A percentile compares a stretch with the other conserved stretches of the same genome.
phyloP scores from a whole-genome alignment of 1,140 invertebrate genomes.

The Eriocheir sinensis region DNA sequence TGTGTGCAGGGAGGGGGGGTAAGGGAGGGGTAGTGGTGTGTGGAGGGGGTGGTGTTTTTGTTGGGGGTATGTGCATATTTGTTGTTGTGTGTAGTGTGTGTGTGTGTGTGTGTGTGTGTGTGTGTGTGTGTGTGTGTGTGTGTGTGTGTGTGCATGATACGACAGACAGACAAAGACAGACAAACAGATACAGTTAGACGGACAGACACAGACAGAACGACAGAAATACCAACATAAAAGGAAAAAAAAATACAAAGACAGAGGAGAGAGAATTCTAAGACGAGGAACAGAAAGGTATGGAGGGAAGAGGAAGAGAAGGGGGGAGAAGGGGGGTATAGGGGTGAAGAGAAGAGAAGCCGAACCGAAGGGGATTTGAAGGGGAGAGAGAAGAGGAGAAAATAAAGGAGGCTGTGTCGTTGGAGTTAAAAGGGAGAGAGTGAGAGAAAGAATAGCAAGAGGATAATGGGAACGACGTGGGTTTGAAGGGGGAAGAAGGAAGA shows the following conservation, averaged over 20 bases:
- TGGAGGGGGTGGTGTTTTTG: not conserved
- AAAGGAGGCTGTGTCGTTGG: not conserved
- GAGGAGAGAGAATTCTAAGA: too few relatives aligned
- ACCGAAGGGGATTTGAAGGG: too few relatives aligned
- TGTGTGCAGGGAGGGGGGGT: not conserved
- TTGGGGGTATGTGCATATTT: too few relatives aligned
- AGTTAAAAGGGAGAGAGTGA: not conserved
- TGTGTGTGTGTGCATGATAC: not conserved
- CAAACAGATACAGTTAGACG: not conserved
- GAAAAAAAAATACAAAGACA: too few relatives aligned
- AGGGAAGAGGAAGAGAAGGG: too few relatives aligned
- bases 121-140: not conserved
- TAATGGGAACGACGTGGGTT: constrained; percentile 10
- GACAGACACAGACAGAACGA: not conserved
- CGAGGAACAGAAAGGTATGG: too few relatives aligned
- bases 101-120: not conserved
- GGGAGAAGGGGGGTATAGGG: too few relatives aligned
- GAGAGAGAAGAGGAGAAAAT: not conserved
- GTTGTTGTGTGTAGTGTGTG: too few relatives aligned
- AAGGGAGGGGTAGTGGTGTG: not conserved
- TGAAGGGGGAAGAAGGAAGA: not conserved
- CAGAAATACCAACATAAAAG: not conserved
- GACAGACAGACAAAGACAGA: not conserved
- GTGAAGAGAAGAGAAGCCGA: too few relatives aligned
- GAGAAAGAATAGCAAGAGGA: constrained; percentile 24